These are phyloP conservation scores for Aythya baeri DNA, from an alignment of 2,113 vertebrate species.

Conservation along the genomic window DNA sequence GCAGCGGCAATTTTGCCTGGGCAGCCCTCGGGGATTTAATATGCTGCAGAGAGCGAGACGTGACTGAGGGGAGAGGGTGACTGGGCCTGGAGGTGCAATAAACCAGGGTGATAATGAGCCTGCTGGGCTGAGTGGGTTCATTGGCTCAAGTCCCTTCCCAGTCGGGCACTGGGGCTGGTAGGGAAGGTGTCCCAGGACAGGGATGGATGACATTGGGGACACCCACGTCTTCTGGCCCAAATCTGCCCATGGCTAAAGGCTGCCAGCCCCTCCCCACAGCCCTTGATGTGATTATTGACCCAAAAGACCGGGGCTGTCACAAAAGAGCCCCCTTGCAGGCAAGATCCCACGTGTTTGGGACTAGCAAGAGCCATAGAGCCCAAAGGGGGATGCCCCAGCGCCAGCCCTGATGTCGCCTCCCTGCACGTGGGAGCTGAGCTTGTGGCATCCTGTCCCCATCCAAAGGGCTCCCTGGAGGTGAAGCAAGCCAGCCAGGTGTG, in stretches of 20 bases:
- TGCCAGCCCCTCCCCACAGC: neutral
- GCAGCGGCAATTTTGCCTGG: slow-evolving; percentile 16
- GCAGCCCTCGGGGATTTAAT: slow-evolving; percentile 36
- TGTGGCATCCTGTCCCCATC: neutral
- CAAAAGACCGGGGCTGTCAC: neutral
- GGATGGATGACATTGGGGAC: neutral
- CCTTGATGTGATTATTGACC: neutral
- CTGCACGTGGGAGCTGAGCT: neutral
- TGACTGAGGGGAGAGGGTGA: neutral
- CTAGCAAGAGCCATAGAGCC: neutral
- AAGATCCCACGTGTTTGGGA: neutral
- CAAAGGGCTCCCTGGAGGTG: neutral
- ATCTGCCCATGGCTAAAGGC: neutral
- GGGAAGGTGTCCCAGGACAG: neutral
- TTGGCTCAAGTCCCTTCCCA: accelerated
- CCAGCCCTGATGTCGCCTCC: neutral
- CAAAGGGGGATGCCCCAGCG: neutral
- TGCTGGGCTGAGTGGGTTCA: neutral
- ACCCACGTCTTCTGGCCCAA: neutral
- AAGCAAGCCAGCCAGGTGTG: neutral
- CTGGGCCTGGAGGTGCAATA: neutral
- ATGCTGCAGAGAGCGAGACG: neutral
- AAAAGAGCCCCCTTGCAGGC: neutral
- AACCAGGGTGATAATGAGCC: accelerated
- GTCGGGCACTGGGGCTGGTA: neutral